phyloP scores from a whole-genome alignment of 2,113 vertebrate genomes.

The Rhombomys opimus region DNA sequence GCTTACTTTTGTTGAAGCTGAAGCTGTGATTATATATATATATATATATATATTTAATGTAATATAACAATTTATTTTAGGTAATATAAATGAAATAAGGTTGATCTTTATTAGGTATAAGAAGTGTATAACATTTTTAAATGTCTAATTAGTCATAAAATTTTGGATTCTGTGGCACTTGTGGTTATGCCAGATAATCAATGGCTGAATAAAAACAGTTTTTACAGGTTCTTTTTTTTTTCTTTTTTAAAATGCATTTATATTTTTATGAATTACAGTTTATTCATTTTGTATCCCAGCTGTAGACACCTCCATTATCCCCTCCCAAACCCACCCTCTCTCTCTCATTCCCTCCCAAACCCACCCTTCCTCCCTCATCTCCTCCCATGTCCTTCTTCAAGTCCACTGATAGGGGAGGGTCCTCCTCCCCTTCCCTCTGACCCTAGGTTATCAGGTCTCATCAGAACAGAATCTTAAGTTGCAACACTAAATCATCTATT shows the following conservation, averaged over 20 bases:
- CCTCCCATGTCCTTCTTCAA: too few species aligned
- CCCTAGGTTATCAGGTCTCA: too few species aligned
- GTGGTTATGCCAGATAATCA: not conserved
- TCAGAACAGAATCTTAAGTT: not conserved
- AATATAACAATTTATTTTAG: conserved; percentile 26
- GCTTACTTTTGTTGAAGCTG: not conserved
- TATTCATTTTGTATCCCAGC: too few species aligned
- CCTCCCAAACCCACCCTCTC: too few species aligned
- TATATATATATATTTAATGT: not conserved
- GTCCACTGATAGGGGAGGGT: too few species aligned
- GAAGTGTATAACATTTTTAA: conserved; percentile 4
- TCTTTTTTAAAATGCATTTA: too few species aligned
- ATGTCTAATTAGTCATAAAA: not conserved
- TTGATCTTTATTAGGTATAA: not conserved
- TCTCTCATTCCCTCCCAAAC: too few species aligned
- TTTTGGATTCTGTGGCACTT: not conserved
- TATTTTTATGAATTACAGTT: too few species aligned
- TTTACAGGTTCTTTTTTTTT: not conserved
- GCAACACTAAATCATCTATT: too few species aligned
- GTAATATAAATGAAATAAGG: not conserved
- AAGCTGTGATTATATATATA: not conserved
- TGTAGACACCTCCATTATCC: too few species aligned
- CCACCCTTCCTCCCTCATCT: too few species aligned
- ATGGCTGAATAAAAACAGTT: not conserved
- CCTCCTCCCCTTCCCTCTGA: too few species aligned